Percentiles rank a stretch among this genome's conserved stretches.
Conservation (phyloP, 2,888 invertebrate genomes). For the Lomographa bimaculata region DNA sequence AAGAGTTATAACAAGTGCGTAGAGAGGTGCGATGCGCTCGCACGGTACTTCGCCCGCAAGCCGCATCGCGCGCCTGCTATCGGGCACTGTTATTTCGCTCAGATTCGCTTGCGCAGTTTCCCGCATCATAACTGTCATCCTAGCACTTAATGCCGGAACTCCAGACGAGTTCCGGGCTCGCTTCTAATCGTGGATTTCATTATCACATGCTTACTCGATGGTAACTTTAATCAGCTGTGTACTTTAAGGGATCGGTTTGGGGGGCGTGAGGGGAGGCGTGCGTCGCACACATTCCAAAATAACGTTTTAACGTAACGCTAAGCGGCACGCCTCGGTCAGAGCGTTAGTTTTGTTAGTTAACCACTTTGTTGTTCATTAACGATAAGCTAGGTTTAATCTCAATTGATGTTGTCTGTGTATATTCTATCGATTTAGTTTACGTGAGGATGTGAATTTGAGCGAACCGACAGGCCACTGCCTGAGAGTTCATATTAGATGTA, state of each 20-base stretch:
- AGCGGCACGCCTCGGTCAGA: constrained; percentile 60
- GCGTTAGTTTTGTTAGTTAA: constrained; percentile 75
- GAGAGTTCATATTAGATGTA: constrained; percentile 71
- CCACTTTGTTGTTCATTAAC: constrained; percentile 82
- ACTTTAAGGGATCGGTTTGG: constrained; percentile 43
- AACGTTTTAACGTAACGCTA: constrained; percentile 65
- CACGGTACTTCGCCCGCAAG: constrained; percentile 20
- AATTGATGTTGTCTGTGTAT: constrained; percentile 81
- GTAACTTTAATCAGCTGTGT: constrained; percentile 32
- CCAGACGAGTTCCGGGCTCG: constrained; percentile 15
- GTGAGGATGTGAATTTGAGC: constrained; percentile 78
- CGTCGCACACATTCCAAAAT: constrained; percentile 81
- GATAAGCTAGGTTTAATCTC: constrained; percentile 81
- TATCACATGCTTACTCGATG: constrained; percentile 40
- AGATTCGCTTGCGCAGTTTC: constrained; percentile 62
- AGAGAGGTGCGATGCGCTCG: constrained; percentile 29
- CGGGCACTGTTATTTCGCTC: constrained; percentile 70
- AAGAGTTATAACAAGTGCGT: constrained; percentile 41
- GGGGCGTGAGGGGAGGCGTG: constrained; percentile 43
- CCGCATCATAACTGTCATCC: constrained; percentile 22
- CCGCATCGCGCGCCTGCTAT: constrained; percentile 33
- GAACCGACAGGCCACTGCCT: constrained; percentile 74
- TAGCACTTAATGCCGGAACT: constrained; percentile 11
- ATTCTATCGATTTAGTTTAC: constrained; percentile 74
- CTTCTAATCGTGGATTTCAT: constrained; percentile 34